Evolutionary conservation across 2,113 vertebrate species (phyloP), one percentile per base, ranked within the genome.

Genomic region (Planiliza haematocheilus): DNA sequence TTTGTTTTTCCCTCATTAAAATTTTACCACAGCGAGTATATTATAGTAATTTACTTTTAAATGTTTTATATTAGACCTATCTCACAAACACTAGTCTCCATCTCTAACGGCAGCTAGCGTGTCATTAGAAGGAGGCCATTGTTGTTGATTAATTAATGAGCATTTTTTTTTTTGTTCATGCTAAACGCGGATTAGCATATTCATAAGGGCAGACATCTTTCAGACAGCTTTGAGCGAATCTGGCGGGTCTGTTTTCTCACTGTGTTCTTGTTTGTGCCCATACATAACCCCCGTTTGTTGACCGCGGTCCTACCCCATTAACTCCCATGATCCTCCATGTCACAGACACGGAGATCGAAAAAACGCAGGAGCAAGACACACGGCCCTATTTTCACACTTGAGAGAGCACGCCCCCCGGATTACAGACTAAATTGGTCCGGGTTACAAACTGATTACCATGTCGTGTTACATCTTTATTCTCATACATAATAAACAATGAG

Each of bases 181-280:
- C 88, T 91, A 91, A 93, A 91, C 83, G 75, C 50, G 86, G 89
- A 94, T 95, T 93, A 94, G 84, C 93, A 94, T 94, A 94, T 94
- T 94, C 93, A 94, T 94, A 91, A 94, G 92, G 87, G 69, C 71
- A 64, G 88, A 90, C 91, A 93, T 92, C 89, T 93, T 93, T 93
- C 86, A 89, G 86, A 93, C 91, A 93, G 91, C 90, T 93, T 94
- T 92, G 74, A 90, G 61, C 69, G 80, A 91, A 91, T 88, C 81
- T 82, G 85, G 79, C 68, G 60, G 73, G 77, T 88, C 90, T 92
- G 91, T 91, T 93, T 93, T 89, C 80, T 88, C 87, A 69, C 88
- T 85, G 84, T 84, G 84, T 86, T 87, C 84, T 88, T 89, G 86
- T 91, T 90, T 91, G 85, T 87, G 81, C 81, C 76, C 75, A 89